Evolutionary conservation across 2,797 vertebrate species (phyloP), one percentile per base, ranked within the genome.

Genomic region (Sciurus vulgaris): DNA sequence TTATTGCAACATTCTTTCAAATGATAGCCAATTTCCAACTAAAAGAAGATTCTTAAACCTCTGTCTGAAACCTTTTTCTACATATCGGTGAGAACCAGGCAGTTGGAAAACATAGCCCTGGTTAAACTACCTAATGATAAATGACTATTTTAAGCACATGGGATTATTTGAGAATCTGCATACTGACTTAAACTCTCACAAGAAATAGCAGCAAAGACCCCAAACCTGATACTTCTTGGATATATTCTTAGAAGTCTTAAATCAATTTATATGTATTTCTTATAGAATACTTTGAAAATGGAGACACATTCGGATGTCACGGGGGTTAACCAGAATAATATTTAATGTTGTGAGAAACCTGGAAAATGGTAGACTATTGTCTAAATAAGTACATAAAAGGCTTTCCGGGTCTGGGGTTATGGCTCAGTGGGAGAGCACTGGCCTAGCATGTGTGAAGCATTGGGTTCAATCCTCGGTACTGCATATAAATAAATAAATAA

Each of bases 21-120:
- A 95, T 77, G 87, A 97, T 69, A 95, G 94, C 59, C 92, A 93
- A 87, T 96, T 96, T 98, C 83, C 95, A 92, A 91, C 89, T 56
- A 92, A 91, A 47, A 86, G 81, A 72, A 96, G 84, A 88, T 77
- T 96, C 81, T 89, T 92, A 93, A 95, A 84, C 35, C 38, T 56
- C 72, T 49, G 91, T 87, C 72, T 65, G 81, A 94, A 89, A 74
- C 33, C 51, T 89, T 91, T 96, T 93, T 76, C 89, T 86, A 93
- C 5, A 3, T 96, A 87, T 77, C 3, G 0, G 78, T 81, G 49
- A 95, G 95, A 97, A 94, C 2, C 88, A 97, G 84, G 84, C 81
- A 94, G 91, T n/a, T 94, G 79, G 89, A 94, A 96, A 97, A 96
- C 61, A 91, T 8, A 83, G 38, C 44, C 41, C 61, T 82, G 54